phyloP scores from a whole-genome alignment of 1,140 invertebrate genomes.

The Drepana arcuata region DNA sequence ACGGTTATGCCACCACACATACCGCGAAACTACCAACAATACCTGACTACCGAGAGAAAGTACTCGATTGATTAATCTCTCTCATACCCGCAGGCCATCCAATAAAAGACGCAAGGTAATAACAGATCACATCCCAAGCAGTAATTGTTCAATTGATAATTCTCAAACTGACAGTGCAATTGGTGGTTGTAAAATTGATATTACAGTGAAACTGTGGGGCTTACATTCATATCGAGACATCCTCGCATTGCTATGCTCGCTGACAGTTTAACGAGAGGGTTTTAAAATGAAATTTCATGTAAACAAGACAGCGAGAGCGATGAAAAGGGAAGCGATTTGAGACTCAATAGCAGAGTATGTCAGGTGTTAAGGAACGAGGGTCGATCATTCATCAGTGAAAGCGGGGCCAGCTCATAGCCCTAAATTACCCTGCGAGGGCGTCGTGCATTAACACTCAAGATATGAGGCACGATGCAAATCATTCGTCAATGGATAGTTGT shows the following conservation, averaged over 20 bases:
- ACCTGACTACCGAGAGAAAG: constrained; percentile 47
- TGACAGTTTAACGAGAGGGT: constrained; percentile 48
- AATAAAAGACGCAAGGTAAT: constrained; percentile 39
- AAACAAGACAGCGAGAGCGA: constrained; percentile 49
- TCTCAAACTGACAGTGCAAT: constrained; percentile 27
- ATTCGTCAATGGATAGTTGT: constrained; percentile 32
- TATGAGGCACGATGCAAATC: constrained; percentile 31
- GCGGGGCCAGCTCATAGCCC: constrained; percentile 39
- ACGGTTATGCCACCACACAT: constrained; percentile 8
- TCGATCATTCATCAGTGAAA: constrained; percentile 61
- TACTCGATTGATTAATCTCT: constrained; percentile 48
- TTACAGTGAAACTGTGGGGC: constrained; percentile 22
- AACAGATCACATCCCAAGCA: constrained; percentile 34
- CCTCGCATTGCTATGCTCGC: constrained; percentile 26
- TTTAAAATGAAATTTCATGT: constrained; percentile 46
- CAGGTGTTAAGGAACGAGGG: constrained; percentile 38
- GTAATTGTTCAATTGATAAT: constrained; percentile 49
- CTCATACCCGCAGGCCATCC: constrained; percentile 25
- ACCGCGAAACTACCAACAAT: constrained; percentile 25
- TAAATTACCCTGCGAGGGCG: constrained; percentile 41
- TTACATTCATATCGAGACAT: constrained; percentile 17
- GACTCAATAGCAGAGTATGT: constrained; percentile 35
- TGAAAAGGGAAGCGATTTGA: constrained; percentile 59
- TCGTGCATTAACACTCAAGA: constrained; percentile 10
- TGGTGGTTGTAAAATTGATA: constrained; percentile 31